These are phyloP conservation scores for Balearica regulorum DNA, from an alignment of 2,797 vertebrate species.

Conservation along the genomic window DNA sequence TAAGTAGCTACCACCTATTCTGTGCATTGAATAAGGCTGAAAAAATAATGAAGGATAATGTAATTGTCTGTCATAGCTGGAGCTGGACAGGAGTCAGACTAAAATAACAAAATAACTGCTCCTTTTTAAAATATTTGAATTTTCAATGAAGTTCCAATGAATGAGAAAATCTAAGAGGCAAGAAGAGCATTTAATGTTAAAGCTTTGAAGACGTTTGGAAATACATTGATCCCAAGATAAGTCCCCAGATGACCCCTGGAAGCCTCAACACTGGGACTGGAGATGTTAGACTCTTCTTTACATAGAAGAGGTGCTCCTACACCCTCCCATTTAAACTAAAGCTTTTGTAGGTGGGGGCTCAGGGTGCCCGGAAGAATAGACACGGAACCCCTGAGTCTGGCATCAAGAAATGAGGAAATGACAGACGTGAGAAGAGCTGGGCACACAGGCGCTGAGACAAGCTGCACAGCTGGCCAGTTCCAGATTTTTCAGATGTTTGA, in stretches of 20 bases:
- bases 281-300: not conserved
- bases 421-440: not conserved
- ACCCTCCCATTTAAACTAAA: not conserved
- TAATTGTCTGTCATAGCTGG: not conserved
- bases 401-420: not conserved
- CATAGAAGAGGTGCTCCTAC: not conserved
- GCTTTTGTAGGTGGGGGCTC: not conserved
- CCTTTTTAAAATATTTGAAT: not conserved
- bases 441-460: not conserved
- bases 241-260: not conserved
- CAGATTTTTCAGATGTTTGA: not conserved
- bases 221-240: not conserved
- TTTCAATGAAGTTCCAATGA: not conserved
- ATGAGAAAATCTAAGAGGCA: not conserved
- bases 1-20: not conserved
- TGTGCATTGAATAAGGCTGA: not conserved
- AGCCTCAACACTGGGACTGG: rapidly evolving
- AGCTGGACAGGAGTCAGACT: not conserved
- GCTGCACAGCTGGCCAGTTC: not conserved
- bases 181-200: not conserved
- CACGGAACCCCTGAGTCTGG: not conserved
- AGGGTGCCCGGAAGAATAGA: not conserved
- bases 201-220: not conserved
- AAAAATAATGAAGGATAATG: not conserved
- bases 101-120: not conserved